Evolutionary conservation across 2,113 vertebrate species (phyloP), one percentile per base, ranked within the genome.

Genomic region (Scomber scombrus): DNA sequence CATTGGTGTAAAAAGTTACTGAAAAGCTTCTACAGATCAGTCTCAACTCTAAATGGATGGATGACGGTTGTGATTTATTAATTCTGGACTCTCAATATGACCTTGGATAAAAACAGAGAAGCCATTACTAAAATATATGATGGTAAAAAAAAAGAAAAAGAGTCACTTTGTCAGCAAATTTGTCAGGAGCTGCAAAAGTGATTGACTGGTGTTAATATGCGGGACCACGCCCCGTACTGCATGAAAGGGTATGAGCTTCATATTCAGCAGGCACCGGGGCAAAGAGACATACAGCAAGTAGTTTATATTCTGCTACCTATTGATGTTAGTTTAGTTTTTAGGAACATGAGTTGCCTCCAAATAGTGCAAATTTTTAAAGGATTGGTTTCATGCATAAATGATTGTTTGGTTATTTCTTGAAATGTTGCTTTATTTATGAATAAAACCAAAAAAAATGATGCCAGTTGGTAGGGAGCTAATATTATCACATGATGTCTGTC

Each of bases 181-280:
- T 87, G 78, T 60, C 71, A 46, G 26, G 6, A 66, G 78, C 43
- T 19, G 43, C 31, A 40, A 19, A 73, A 47, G 56, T 82, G 82
- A 88, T 58, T 72, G 88, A 84, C 70, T 72, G 62, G 29, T 66
- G 64, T 90, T 88, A 85, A 80, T 82, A 65, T 82, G 85, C 85
- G 16, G 14, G 50, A 19, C 73, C 51, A 47, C 85, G 34, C 76
- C 75, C 31, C 56, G 43, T 12, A 11, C 16, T 26, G 45, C 19
- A 23, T 1, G 49, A 67, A 80, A 75, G 79, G 74, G 47, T 66
- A 64, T 9, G 26, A 50, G 67, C 51, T 62, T 61, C 0, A 43
- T 19, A 19, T 47, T 23, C 19, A 60, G 6, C 47, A 15, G 70
- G 21, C 5, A 21, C 62, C 3, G 19, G 1, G 31, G 9, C 14